Evolutionary conservation across 37 sponge, comb jelly and placozoan species (phyloP).

Genomic region (Amphimedon queenslandica): DNA sequence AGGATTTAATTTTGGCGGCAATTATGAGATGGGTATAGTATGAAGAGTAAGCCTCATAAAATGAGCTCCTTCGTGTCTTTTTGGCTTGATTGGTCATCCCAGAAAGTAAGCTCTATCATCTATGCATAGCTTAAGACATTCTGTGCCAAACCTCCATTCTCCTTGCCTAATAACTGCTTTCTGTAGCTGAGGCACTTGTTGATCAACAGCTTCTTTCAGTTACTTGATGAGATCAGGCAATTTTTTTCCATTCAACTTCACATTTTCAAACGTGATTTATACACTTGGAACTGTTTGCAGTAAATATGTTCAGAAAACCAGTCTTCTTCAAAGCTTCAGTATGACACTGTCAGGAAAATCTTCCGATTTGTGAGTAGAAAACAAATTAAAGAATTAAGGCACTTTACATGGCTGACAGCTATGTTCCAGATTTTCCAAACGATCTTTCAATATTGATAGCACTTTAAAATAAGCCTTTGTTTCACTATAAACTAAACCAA

Average conservation of each 20-base stretch:
- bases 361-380: not conserved
- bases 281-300: conserved; percentile 33
- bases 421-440: not conserved
- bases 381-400: conserved; percentile 6
- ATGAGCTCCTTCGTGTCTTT: no score
- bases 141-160: conserved; percentile 14
- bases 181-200: not conserved
- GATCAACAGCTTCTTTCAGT: not conserved
- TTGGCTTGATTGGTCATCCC: no score
- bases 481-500: not conserved
- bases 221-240: conserved; percentile 22
- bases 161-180: conserved; percentile 27
- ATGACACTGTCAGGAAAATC: not conserved
- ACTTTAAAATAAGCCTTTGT: not conserved
- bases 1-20: no score
- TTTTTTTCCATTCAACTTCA: conserved; percentile 45
- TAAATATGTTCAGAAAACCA: not conserved
- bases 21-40: no score
- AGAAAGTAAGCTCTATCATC: no score
- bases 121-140: no score
- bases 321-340: not conserved
- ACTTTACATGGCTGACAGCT: not conserved
- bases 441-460: not conserved
- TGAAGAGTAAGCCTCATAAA: no score
- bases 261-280: conserved; percentile 33